Conservation (phyloP, 2,113 vertebrate genomes). For the Nibea albiflora region DNA sequence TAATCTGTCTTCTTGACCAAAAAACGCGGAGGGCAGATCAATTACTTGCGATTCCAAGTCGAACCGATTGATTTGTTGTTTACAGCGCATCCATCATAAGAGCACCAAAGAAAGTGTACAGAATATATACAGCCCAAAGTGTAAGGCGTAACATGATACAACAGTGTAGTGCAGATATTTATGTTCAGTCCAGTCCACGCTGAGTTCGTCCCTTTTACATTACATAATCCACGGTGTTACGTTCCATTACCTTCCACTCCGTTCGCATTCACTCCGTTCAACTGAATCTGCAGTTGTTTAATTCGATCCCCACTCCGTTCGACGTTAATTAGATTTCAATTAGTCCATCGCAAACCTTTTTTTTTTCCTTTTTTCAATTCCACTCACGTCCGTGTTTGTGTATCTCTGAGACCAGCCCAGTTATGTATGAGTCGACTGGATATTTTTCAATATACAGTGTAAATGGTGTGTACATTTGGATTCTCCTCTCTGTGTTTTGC, state of each 20-base stretch:
- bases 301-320: slow-evolving; percentile 40
- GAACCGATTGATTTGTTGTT: slow-evolving; percentile 66
- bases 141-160: slow-evolving; percentile 74
- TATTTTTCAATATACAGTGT: slow-evolving; percentile 54
- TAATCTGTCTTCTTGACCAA: slow-evolving; percentile 58
- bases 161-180: slow-evolving; percentile 69
- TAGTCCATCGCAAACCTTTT: slow-evolving; percentile 41
- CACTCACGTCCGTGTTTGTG: slow-evolving; percentile 31
- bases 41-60: slow-evolving; percentile 60
- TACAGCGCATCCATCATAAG: slow-evolving; percentile 76
- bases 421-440: slow-evolving; percentile 36
- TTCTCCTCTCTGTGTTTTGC: slow-evolving; percentile 28
- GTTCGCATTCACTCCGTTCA: slow-evolving; percentile 29
- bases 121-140: slow-evolving; percentile 74
- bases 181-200: slow-evolving; percentile 50
- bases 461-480: slow-evolving; percentile 43
- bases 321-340: slow-evolving; percentile 37
- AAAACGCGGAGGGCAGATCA: slow-evolving; percentile 41
- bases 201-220: slow-evolving; percentile 35
- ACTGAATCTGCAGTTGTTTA: slow-evolving; percentile 17
- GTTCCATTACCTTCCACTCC: slow-evolving; percentile 18
- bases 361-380: slow-evolving; percentile 3
- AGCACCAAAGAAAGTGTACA: slow-evolving; percentile 78
- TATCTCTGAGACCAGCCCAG: slow-evolving; percentile 79
- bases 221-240: slow-evolving; percentile 28